Evolutionary conservation across 2,797 vertebrate species (phyloP), one percentile per base, ranked within the genome.

Genomic region (Sebastes hubbsi): DNA sequence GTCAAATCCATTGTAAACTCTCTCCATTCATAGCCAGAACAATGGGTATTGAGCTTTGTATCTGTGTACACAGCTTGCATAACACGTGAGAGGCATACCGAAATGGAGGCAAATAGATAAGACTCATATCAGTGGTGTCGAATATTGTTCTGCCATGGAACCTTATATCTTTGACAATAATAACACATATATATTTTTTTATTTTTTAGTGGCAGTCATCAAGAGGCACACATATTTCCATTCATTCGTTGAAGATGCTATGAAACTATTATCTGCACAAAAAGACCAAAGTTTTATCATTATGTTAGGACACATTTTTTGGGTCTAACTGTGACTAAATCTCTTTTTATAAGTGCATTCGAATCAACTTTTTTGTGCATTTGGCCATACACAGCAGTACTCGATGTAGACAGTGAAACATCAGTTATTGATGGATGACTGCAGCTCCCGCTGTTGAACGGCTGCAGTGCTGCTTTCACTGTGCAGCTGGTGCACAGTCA

Each of bases 61-160:
- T 88, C 67, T 89, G 82, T 89, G 66, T 82, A 68, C 75, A 83
- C 81, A 86, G 87, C 68, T 89, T 93, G 64, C 78, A 80, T 88
- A 90, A 91, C 73, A 62, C 27, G 32, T 71, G 30, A 63, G 27
- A 30, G 49, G 55, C 72, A 66, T 75, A 72, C 29, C 16, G 10
- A 67, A 76, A 64, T 14, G 30, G 5, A 65, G 24, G 49, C 27
- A 42, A 34, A 79, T 58, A 46, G 80, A 78, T 79, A 38, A 62
- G 69, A 78, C 38, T 59, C 4, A 1, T 32, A 78, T 78, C 54
- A 60, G 36, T 62, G 24, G 42, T 32, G 46, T 4, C 5, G 38
- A 74, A 60, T 63, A 25, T 52, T 68, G 62, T 65, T 69, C 36
- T 38, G 14, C 22, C 4, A 18, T 63, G n/a, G 14, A 66, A 61